These are phyloP conservation scores for Adelges cooleyi DNA, from an alignment of 1,140 invertebrate genomes.

Conservation along the genomic window DNA sequence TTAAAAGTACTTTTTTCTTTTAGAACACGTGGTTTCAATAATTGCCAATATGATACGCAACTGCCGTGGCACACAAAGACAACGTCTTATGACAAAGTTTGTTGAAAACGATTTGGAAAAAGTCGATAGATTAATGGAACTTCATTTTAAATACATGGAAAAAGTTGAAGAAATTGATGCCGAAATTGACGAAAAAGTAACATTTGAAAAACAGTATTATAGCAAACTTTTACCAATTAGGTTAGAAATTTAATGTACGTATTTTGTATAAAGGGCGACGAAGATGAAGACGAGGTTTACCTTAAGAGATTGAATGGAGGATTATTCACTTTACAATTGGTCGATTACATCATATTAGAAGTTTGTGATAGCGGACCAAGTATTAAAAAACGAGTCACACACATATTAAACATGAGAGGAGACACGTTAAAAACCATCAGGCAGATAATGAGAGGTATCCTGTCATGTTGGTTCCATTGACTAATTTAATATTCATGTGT, in stretches of 20 bases:
- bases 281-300: conserved; percentile 71
- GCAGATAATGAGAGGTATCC: conserved; percentile 78
- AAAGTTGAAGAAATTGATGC: conserved; percentile 82
- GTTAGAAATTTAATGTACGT: neutral
- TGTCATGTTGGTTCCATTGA: neutral
- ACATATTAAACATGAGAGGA: conserved; percentile 77
- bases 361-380: conserved; percentile 64
- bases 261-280: conserved; percentile 15
- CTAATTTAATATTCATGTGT: neutral
- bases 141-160: conserved; percentile 95
- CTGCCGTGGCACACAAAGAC: conserved; percentile 76
- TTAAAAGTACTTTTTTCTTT: too few relatives aligned
- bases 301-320: conserved; percentile 80
- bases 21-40: conserved; percentile 89
- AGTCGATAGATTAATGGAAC: conserved; percentile 87
- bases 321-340: conserved; percentile 87
- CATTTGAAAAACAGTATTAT: neutral
- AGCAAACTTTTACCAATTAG: neutral
- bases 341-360: conserved; percentile 92
- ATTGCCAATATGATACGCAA: conserved; percentile 87
- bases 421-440: conserved; percentile 88
- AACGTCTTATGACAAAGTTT: conserved; percentile 88
- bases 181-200: conserved; percentile 49
- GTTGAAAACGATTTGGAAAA: conserved; percentile 98
- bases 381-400: conserved; percentile 77